Conservation (phyloP, 1,140 invertebrate genomes). For the Dysdera silvatica region DNA sequence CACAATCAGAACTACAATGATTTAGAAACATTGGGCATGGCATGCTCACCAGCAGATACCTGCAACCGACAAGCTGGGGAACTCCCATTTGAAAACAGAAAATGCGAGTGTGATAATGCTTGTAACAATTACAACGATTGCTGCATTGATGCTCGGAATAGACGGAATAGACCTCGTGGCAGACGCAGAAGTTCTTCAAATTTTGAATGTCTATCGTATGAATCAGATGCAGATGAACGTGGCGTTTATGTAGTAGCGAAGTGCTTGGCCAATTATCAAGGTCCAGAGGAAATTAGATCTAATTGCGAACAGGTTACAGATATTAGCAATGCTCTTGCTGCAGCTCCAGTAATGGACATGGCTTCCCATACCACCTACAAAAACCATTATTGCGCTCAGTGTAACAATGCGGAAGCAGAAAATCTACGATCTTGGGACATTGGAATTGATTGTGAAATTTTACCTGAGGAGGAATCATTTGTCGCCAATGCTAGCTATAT, state of each 20-base stretch:
- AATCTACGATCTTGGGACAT: no score
- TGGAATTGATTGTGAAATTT: no score
- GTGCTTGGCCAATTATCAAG: neutral
- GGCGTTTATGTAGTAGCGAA: neutral
- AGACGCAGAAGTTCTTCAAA: no score
- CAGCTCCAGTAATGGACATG: conserved; percentile 45
- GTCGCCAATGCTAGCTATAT: no score
- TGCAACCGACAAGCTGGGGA: neutral
- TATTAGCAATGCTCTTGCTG: conserved; percentile 42
- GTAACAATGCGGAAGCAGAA: conserved; percentile 43
- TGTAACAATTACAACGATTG: conserved; percentile 2
- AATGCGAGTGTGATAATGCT: conserved; percentile 9
- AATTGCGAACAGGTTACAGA: neutral
- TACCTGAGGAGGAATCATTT: no score
- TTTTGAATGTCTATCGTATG: neutral
- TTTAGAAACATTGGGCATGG: neutral
- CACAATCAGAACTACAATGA: neutral
- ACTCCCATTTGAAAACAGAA: neutral
- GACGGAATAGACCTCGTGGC: no score
- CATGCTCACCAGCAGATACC: neutral
- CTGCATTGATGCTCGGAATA: neutral
- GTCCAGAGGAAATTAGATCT: neutral
- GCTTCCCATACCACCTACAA: conserved; percentile 47
- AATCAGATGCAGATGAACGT: neutral
- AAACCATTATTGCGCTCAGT: conserved; percentile 53